Evolutionary conservation across 2,888 invertebrate species (phyloP).

Genomic region (Orchesellides sinensis): DNA sequence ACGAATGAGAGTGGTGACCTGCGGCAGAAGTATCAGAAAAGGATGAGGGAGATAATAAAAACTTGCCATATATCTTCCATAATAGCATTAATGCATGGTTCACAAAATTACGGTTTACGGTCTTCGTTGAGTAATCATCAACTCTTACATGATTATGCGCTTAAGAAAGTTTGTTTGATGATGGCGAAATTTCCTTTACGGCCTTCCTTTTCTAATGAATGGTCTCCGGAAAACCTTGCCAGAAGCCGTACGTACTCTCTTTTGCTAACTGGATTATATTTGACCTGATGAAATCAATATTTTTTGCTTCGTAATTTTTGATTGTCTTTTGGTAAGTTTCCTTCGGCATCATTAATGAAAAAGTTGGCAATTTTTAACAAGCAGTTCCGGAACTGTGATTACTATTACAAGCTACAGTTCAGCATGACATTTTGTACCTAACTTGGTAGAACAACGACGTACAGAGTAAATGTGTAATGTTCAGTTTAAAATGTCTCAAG

Average conservation of each 20-base stretch:
- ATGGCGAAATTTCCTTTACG: constrained; percentile 26
- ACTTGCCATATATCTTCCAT: constrained; percentile 34
- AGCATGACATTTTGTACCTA: no score
- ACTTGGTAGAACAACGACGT: no score
- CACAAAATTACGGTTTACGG: constrained; percentile 31
- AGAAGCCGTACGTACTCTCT: background rate
- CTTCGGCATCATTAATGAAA: constrained; percentile 30
- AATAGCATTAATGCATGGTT: constrained; percentile 39
- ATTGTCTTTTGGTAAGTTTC: constrained; percentile 4
- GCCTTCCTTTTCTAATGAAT: constrained; percentile 24
- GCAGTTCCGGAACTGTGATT: constrained; percentile 18
- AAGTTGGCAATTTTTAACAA: constrained; percentile 32
- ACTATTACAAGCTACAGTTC: constrained; percentile 10
- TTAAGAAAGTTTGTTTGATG: constrained; percentile 41
- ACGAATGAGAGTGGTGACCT: constrained; percentile 34
- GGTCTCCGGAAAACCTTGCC: background rate
- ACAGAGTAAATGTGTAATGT: no score
- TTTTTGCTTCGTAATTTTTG: background rate
- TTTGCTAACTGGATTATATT: no score
- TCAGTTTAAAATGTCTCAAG: no score
- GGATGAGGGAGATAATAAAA: background rate
- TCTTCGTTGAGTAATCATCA: constrained; percentile 37
- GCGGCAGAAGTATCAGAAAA: constrained; percentile 20
- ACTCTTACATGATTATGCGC: constrained; percentile 35
- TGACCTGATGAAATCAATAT: no score